phyloP scores from a whole-genome alignment of 2,113 vertebrate genomes.

The Gambusia holbrooki region DNA sequence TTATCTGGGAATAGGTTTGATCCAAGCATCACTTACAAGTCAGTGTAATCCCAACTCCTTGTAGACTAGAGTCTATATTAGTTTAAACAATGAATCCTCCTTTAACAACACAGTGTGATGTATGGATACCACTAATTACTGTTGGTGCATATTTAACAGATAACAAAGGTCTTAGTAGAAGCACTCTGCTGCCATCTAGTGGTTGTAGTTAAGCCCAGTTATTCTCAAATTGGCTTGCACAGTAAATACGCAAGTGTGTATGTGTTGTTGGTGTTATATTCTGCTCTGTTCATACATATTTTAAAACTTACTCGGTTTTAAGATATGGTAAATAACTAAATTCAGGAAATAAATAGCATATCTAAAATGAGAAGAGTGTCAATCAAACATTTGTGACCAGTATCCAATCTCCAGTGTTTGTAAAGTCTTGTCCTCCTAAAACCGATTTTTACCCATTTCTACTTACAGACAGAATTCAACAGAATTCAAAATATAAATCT shows the following conservation, averaged over 20 bases:
- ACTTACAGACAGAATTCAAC: too few species aligned
- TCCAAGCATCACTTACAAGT: not conserved
- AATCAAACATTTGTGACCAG: too few species aligned
- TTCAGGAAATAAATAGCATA: too few species aligned
- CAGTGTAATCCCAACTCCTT: not conserved
- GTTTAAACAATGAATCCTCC: too few species aligned
- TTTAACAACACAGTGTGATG: not conserved
- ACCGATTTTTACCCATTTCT: not conserved
- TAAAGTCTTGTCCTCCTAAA: not conserved
- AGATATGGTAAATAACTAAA: not conserved
- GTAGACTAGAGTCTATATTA: not conserved
- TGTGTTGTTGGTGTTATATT: not conserved
- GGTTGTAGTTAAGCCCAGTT: too few species aligned
- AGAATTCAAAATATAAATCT: too few species aligned
- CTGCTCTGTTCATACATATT: not conserved
- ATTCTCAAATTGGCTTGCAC: too few species aligned
- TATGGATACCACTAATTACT: not conserved
- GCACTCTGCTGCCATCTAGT: not conserved
- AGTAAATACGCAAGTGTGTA: not conserved
- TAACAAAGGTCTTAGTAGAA: not conserved
- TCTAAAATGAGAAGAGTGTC: too few species aligned
- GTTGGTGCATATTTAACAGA: not conserved
- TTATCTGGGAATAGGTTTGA: not conserved
- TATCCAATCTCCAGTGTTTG: too few species aligned
- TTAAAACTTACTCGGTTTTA: not conserved